Base-by-base conservation (phyloP, 2,888 invertebrate genomes). In the Dinocampus coccinellae region DNA sequence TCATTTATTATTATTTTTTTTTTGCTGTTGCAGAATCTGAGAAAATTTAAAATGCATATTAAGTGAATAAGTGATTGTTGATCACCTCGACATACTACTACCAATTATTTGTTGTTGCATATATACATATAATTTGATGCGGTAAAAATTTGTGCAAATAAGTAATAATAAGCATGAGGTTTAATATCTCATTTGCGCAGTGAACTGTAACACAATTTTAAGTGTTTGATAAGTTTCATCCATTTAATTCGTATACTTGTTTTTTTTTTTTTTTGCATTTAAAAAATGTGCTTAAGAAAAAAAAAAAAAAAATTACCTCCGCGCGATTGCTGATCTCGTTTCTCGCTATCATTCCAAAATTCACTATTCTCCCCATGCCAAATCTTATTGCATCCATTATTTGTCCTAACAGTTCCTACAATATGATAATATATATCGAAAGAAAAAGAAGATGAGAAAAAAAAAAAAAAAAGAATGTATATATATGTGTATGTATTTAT, bases 351-450 rank as follows among this genome's bases (percentile, higher is more conserved):
- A 81, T 77, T 75, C 83, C 79, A 62, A 83, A 84, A 85, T 85
- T 86, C 76, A 87, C 81, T 76, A 87, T 82, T 79, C 85, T 81
- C 77, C 86, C 87, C 81, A 82, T 79, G 80, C 82, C 81, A 69
- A 87, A 81, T 83, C 87, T 84, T 79, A 86, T 76, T 74, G 82
- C 76, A 77, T 87, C 85, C 68, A 78, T 78, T 75, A 86, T 74
- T 76, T 81, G 80, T 72, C 79, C 83, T 82, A 87, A 82, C 70
- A 84, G 82, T 70, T 84, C 86, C 87, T 87, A 86, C 74, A 84
- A 85, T 73, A 60, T 55, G 20, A 16, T 47, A 16, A 47, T 47
- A 47, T 47, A 47, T 16, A 20, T 47, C 20, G 16, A 7, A 2
- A n/a, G 47, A 47, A 3, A 2, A n/a, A 4, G 39, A 13, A 47